phyloP scores from a whole-genome alignment of 2,797 vertebrate genomes.

The Gymnopithys bicolor region DNA sequence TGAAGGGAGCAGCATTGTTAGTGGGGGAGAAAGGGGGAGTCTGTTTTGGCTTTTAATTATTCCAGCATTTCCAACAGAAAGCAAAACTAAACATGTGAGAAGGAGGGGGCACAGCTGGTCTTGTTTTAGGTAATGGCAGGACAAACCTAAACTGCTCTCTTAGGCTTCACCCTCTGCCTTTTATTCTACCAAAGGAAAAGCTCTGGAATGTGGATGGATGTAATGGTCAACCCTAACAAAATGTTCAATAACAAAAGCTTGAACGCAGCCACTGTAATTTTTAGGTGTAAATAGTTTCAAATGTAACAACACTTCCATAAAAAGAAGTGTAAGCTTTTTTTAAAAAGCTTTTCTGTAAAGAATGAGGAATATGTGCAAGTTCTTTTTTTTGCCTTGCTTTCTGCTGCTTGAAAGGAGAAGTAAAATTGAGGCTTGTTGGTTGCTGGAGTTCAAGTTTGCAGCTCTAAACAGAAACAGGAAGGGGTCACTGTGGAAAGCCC shows the following conservation, averaged over 20 bases:
- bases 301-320: background rate
- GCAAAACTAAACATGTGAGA: background rate
- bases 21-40: background rate
- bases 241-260: background rate
- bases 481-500: constrained; percentile 59
- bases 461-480: constrained; percentile 76
- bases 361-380: background rate
- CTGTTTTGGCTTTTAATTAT: background rate
- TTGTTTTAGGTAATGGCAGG: background rate
- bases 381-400: constrained; percentile 45
- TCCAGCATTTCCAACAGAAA: constrained; percentile 22
- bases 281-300: background rate
- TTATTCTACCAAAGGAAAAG: background rate
- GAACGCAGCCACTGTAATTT: background rate
- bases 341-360: background rate
- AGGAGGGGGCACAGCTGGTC: background rate
- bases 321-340: background rate
- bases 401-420: constrained; percentile 76
- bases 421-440: constrained; percentile 65
- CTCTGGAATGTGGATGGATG: background rate
- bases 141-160: background rate
- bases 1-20: background rate
- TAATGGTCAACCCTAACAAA: background rate
- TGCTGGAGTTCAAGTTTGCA: constrained; percentile 42
- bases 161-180: background rate